These are phyloP conservation scores for Araneus ventricosus DNA, from an alignment of 1,140 invertebrate species.

Conservation along the genomic window DNA sequence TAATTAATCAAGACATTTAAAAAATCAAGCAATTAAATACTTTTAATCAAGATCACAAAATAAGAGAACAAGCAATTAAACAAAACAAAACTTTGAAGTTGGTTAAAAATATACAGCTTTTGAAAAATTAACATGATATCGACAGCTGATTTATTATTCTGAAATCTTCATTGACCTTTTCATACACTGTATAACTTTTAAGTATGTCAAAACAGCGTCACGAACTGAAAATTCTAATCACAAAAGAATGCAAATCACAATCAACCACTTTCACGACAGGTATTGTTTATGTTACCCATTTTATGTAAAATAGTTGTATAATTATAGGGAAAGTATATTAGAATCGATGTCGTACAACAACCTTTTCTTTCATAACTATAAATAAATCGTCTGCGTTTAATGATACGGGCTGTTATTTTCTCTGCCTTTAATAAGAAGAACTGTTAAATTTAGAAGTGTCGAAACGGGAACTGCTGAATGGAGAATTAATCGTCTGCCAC, in stretches of 20 bases:
- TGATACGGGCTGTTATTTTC: background rate
- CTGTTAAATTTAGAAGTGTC: conserved; percentile 25
- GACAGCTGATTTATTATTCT: no score
- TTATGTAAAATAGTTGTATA: background rate
- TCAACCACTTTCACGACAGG: background rate
- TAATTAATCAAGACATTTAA: no score
- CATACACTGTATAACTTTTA: background rate
- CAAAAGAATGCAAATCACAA: background rate
- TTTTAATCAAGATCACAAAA: no score
- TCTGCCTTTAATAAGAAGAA: background rate
- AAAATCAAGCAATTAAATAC: no score
- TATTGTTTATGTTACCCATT: background rate
- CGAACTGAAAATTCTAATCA: background rate
- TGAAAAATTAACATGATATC: no score
- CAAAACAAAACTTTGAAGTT: no score
- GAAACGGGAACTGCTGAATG: background rate
- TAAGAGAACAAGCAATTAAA: no score
- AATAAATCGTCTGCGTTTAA: background rate
- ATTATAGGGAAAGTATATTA: conserved; percentile 10
- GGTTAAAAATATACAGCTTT: no score
- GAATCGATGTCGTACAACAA: background rate
- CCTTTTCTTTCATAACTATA: background rate
- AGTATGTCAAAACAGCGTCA: background rate
- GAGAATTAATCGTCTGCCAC: background rate
- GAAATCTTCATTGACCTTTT: background rate